Evolutionary conservation across 2,888 invertebrate species (phyloP), one percentile per base, ranked within the genome.

Genomic region (Agonopterix alstromeriana): DNA sequence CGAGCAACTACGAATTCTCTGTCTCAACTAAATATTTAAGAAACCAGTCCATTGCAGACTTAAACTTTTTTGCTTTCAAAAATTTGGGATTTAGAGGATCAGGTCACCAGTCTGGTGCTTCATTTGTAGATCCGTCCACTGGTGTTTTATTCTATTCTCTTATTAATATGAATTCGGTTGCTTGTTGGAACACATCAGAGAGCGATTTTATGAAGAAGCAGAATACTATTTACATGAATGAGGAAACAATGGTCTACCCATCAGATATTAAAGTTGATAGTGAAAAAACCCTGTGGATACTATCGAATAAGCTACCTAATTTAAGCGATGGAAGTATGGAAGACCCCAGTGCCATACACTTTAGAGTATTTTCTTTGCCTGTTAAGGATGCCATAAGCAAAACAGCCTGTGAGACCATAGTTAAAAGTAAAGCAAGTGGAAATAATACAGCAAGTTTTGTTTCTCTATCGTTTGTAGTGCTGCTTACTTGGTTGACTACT

Each of bases 221-320:
- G 67, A 94, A 93, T 3, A 85, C 93, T 40, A 91, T 95, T 46
- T 94, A 91, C 54, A 92, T 92, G 91, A 93, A 91, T 63, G 90
- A 93, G 50, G 89, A 85, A 1, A 92, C 93, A 1, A 92, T 95
- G 92, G 87, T 94, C 0, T 95, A 94, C 61, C 94, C 95, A 2
- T 94, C 93, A 46, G 95, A 95, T 57, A 90, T 95, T 1, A 95
- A 94, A 76, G 93, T 95, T 0, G 94, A 95, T 56, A 90, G 90
- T 27, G 90, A 93, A 7, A 90, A 92, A 10, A 93, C 91, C 41
- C 70, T 95, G 0, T 95, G 94, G 94, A 92, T 94, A 2, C 70
- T 95, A 0, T 94, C 94, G 0, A 93, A 95, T 69, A 90, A 92
- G 51, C 76, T 95, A 62, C 94, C 94, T 0, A 27, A 27, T 27